Base-by-base conservation (phyloP, 2,888 invertebrate species). In the Proisotoma minuta region DNA sequence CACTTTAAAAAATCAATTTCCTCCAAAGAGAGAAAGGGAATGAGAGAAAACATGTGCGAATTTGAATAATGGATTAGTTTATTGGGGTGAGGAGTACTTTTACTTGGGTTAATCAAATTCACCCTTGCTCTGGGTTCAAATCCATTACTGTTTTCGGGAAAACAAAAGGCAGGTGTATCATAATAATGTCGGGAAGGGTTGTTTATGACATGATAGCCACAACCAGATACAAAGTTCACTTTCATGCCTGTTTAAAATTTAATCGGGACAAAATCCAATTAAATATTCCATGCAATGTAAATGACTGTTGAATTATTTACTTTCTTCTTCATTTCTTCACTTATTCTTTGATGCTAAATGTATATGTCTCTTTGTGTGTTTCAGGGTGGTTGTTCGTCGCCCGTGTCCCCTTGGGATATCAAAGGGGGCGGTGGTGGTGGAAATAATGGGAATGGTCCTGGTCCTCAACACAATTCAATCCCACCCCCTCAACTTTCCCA, bases 391-490 rank as follows among this genome's bases (percentile, higher is more conserved):
- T 73, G 73, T 62, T 72, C 73, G 62, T 72, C 72, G 53, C 73
- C 73, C 58, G 73, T 73, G 61, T 72, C 72, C 20, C 73, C 77
- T 60, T 78, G 80, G 80, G 80, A 80, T 74, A 77, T 79, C 76
- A 78, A 78, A 59, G 67, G 57, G 40, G 60, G 60, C 40, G 23
- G 23, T 50, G 23, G 23, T 5, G 23, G 24, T n/a, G 34, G 34
- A 76, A 78, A 78, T 59, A 66, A 50, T 51, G 61, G 60, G 40
- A n/a, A n/a, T 15, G 28, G 28, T 10, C n/a, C n/a, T 8, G 52
- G 52, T n/a, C 69, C 65, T 57, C 53, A 69, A 22, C 86, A 65
- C 85, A 87, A 80, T 82, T 73, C 74, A 52, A 80, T 80, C 52
- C 64, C 61, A 20, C 64, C 81, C 79, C 66, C 80, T 79, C 62